Base-by-base conservation (phyloP, 2,888 invertebrate genomes). In the Pandemis corylana region DNA sequence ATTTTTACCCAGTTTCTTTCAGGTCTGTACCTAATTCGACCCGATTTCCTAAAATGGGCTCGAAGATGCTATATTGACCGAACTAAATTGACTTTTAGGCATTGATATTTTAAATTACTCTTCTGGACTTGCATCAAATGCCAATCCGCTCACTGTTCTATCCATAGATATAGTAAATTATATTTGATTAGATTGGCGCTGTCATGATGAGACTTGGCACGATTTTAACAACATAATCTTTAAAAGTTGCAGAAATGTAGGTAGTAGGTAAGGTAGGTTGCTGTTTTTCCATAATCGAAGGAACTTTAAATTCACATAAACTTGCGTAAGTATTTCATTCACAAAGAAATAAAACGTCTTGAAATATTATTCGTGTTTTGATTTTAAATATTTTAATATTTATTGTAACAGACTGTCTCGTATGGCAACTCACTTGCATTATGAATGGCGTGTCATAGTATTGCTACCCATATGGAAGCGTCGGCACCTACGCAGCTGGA, bases 21-120 rank as follows among this genome's bases (percentile, higher is more conserved):
- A 36, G 28, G 28, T 36, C 2, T 36, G 87, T 84, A 80, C 86
- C 87, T 85, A 81, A 81, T 82, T 83, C 88, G 87, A 88, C 83
- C 88, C 86, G 81, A 81, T 76, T 78, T 77, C 78, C 77, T 78
- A 77, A 78, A 4, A 80, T 86, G 86, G 85, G 86, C 88, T 88
- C 89, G 82, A 81, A 88, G 88, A 90, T 89, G 90, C 90, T 88
- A 87, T 83, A 85, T 68, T 76, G 68, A 66, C 72, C 70, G 73
- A 70, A 42, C 53, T 42, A 20, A 76, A 51, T 59, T 62, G 41
- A 68, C 49, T 62, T 56, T 65, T 75, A 75, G 75, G 75, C 75
- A 53, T 42, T 56, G 1, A 66, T 13, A 6, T 13, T 36, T 5
- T 56, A 63, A 67, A 63, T 46, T 70, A 15, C 15, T 63, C 15